Evolutionary conservation across 2,113 vertebrate species (phyloP).

Genomic region (Sorex araneus): DNA sequence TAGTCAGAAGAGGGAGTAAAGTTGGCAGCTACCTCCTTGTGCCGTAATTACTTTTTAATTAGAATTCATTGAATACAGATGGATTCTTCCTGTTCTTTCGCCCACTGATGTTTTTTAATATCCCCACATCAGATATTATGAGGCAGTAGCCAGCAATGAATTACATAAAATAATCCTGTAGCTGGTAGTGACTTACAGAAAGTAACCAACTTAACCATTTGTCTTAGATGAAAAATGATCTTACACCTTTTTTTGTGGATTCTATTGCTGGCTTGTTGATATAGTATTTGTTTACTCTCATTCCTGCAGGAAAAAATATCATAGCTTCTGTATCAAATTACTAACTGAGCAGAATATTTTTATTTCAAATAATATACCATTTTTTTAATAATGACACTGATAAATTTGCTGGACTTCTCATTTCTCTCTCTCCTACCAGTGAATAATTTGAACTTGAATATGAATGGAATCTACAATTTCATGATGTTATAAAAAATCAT

Average conservation of each 20-base stretch:
- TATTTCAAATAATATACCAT: conserved; percentile 87
- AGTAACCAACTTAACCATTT: conserved; percentile 89
- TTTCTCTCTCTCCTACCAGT: conserved; percentile 80
- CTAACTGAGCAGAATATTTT: conserved; percentile 88
- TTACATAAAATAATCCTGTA: conserved; percentile 87
- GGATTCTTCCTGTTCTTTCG: conserved; percentile 85
- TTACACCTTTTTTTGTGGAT: conserved; percentile 81
- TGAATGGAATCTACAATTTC: conserved; percentile 68
- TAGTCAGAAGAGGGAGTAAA: conserved; percentile 70
- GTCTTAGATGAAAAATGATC: conserved; percentile 89
- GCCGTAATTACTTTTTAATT: conserved; percentile 90
- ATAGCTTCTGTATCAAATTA: conserved; percentile 90
- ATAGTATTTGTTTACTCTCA: conserved; percentile 88
- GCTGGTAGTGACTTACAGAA: conserved; percentile 87
- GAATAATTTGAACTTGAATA: conserved; percentile 80
- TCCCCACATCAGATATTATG: conserved; percentile 88
- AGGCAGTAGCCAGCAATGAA: conserved; percentile 88
- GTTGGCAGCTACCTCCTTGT: conserved; percentile 78
- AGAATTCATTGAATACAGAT: conserved; percentile 89
- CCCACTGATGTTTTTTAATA: conserved; percentile 88
- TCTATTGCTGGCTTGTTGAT: conserved; percentile 87
- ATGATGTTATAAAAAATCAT: conserved; percentile 84
- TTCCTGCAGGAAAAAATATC: conserved; percentile 87
- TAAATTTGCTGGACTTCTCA: conserved; percentile 83
- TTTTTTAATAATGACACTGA: conserved; percentile 81